These are phyloP conservation scores for Pachyramphus minor DNA, from an alignment of 2,113 vertebrate genomes.

Conservation along the genomic window DNA sequence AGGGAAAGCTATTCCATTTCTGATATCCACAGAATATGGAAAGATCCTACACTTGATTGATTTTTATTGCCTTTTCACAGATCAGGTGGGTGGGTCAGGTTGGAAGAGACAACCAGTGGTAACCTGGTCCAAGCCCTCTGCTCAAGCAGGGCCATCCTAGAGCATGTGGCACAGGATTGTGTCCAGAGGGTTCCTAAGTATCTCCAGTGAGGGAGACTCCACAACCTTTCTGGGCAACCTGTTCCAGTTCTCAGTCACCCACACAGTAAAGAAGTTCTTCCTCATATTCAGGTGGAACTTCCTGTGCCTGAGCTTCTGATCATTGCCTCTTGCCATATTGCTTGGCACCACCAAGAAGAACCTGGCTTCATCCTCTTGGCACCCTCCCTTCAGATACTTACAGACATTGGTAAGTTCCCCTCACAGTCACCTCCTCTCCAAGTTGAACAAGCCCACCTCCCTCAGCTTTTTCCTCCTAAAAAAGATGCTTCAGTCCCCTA, in stretches of 20 bases:
- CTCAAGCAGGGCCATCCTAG: neutral
- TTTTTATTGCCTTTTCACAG: neutral
- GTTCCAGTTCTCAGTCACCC: neutral
- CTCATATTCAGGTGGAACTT: neutral
- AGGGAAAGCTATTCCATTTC: neutral
- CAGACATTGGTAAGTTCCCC: accelerated
- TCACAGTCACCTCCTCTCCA: neutral
- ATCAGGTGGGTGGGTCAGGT: neutral
- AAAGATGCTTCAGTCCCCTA: neutral
- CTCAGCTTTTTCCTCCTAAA: neutral
- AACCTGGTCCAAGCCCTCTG: neutral
- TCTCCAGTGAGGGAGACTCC: neutral
- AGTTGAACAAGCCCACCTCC: neutral
- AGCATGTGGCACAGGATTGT: neutral
- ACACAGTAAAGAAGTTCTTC: neutral
- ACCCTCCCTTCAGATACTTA: neutral
- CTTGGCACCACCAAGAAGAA: neutral
- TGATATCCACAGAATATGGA: neutral
- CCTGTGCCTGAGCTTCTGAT: neutral
- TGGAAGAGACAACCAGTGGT: neutral
- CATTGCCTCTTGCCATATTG: neutral
- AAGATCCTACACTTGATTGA: neutral
- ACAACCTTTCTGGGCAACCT: neutral
- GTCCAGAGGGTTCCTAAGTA: neutral
- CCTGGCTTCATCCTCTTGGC: neutral